These are phyloP conservation scores for Alviniconcha strummeri DNA, from an alignment of 2,888 invertebrate genomes.

Conservation along the genomic window DNA sequence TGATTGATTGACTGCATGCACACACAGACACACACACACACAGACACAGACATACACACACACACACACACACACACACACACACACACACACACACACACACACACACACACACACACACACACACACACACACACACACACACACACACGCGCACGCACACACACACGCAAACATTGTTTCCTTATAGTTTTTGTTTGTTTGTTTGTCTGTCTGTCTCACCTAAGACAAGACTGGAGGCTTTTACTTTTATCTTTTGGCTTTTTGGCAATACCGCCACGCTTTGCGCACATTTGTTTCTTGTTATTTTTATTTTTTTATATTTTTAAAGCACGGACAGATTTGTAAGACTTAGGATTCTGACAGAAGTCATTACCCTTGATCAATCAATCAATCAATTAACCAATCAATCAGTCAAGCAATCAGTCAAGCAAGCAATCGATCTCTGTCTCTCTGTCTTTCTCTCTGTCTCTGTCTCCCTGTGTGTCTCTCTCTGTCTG, in stretches of 20 bases:
- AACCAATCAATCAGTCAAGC: not conserved
- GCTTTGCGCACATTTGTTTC: not conserved
- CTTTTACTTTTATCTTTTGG: not conserved
- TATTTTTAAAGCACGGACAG: not conserved
- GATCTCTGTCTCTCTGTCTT: not conserved
- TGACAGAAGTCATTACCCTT: not conserved
- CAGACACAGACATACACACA: not conserved
- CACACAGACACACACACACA: not conserved
- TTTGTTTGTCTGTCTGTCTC: not conserved
- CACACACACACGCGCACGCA: not conserved
- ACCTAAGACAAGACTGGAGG: no score
- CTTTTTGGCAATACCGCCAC: not conserved
- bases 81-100: not conserved
- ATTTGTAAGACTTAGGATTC: no score
- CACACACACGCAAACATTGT: no score
- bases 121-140: slow-evolving; percentile 11
- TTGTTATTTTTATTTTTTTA: not conserved
- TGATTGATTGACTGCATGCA: not conserved
- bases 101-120: slow-evolving; percentile 16
- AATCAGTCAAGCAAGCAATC: not conserved
- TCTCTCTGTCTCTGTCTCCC: not conserved
- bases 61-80: not conserved
- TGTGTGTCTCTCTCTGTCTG: not conserved
- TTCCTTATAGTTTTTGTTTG: not conserved
- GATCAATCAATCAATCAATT: not conserved